Evolutionary conservation across 2,797 vertebrate genomes (phyloP).

Genomic region (Melanotaenia parkinsoni): DNA sequence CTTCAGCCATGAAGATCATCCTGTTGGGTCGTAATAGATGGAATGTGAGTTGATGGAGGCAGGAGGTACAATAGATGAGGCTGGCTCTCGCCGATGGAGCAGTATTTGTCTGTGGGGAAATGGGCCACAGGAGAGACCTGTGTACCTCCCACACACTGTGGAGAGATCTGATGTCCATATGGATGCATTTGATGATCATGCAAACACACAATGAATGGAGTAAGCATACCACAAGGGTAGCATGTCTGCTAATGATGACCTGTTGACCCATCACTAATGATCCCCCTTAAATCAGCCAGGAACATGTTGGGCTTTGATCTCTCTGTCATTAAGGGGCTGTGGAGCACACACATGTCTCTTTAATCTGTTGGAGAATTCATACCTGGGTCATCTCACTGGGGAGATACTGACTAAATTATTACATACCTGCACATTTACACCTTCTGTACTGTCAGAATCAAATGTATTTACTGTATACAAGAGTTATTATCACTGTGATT

Average conservation of each 20-base stretch:
- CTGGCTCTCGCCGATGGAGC: conserved; percentile 61
- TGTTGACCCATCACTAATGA: conserved; percentile 77
- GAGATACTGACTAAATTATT: background rate
- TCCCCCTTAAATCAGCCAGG: conserved; percentile 55
- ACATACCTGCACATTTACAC: background rate
- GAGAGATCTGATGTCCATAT: conserved; percentile 68
- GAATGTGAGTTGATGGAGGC: conserved; percentile 80
- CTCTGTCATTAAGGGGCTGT: conserved; percentile 68
- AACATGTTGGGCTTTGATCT: conserved; percentile 79
- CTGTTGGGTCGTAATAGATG: conserved; percentile 76
- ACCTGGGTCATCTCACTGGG: conserved; percentile 24
- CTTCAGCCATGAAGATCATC: conserved; percentile 72
- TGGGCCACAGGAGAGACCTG: conserved; percentile 67
- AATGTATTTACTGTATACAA: background rate
- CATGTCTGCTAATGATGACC: conserved; percentile 70
- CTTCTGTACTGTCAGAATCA: conserved; percentile 3
- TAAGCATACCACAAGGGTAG: conserved; percentile 62
- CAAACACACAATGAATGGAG: conserved; percentile 14
- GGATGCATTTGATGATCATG: conserved; percentile 54
- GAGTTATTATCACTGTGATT: background rate
- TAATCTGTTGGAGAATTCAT: conserved; percentile 64
- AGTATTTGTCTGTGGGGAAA: conserved; percentile 71
- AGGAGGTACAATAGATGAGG: conserved; percentile 69
- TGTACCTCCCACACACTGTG: conserved; percentile 71
- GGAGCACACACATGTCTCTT: conserved; percentile 57